Evolutionary conservation across 2,888 invertebrate species (phyloP).

Genomic region (Odiellus spinosus): DNA sequence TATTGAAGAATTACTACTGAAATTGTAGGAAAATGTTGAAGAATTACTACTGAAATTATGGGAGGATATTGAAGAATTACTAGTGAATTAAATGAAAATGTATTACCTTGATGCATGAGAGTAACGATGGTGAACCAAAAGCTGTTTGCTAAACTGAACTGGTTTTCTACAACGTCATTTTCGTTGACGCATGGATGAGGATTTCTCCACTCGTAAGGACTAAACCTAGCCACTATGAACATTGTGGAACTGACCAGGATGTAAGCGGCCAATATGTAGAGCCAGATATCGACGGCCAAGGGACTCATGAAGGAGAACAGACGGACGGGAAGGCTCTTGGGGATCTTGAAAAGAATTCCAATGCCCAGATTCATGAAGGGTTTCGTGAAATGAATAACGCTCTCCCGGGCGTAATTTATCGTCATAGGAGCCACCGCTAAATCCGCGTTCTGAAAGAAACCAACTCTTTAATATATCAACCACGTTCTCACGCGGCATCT

Average conservation of each 20-base stretch:
- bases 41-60: too few species aligned
- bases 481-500: not conserved
- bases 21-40: too few species aligned
- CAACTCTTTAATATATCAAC: not conserved
- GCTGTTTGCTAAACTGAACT: conserved; percentile 80
- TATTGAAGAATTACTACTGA: too few species aligned
- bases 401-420: conserved; percentile 89
- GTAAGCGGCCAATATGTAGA: conserved; percentile 80
- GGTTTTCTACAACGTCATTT: conserved; percentile 63
- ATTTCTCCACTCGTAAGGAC: conserved; percentile 48
- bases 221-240: conserved; percentile 89
- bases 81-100: not conserved
- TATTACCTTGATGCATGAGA: conserved; percentile 67
- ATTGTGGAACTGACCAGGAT: conserved; percentile 79
- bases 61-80: too few species aligned
- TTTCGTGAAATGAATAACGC: conserved; percentile 89
- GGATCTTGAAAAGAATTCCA: conserved; percentile 85
- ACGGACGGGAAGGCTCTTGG: conserved; percentile 68
- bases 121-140: conserved; percentile 44
- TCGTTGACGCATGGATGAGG: conserved; percentile 32
- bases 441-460: conserved; percentile 71
- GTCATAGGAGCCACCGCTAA: conserved; percentile 93
- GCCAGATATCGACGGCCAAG: conserved; percentile 87
- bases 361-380: conserved; percentile 97
- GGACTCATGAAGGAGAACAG: conserved; percentile 93